phyloP scores from a whole-genome alignment of 2,797 vertebrate species.

The Sebastes glaucus region DNA sequence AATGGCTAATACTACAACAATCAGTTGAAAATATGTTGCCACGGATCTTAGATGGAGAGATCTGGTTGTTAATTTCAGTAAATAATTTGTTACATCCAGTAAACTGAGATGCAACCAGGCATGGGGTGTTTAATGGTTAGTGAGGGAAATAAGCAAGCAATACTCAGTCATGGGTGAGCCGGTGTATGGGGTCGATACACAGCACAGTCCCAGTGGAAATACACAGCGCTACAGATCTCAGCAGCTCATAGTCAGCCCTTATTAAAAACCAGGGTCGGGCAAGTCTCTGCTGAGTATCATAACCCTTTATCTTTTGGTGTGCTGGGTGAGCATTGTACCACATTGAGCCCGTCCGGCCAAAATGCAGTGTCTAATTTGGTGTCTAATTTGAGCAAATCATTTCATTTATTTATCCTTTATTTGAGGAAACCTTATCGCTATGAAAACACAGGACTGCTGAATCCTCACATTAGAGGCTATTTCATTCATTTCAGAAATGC shows the following conservation, averaged over 20 bases:
- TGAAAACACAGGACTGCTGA: conserved; percentile 55
- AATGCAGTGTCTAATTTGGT: conserved; percentile 37
- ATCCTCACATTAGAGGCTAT: conserved; percentile 39
- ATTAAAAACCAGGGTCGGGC: conserved; percentile 66
- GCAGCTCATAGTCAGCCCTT: conserved; percentile 63
- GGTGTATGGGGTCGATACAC: conserved; percentile 55
- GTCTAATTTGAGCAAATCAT: conserved; percentile 52
- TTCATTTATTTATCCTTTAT: conserved; percentile 53
- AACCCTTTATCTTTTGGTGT: conserved; percentile 63
- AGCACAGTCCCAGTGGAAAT: conserved; percentile 66
- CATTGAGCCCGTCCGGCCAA: conserved; percentile 54
- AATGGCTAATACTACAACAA: neutral
- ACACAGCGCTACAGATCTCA: conserved; percentile 54
- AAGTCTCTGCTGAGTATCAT: conserved; percentile 62
- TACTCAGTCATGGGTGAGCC: conserved; percentile 36
- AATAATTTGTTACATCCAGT: conserved; percentile 29
- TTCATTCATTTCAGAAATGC: conserved; percentile 45
- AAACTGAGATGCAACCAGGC: conserved; percentile 29
- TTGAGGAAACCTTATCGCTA: conserved; percentile 47
- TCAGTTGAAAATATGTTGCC: conserved; percentile 1
- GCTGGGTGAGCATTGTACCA: conserved; percentile 48
- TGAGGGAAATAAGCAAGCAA: conserved; percentile 35
- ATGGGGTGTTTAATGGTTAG: conserved; percentile 38
- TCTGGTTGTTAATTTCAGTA: conserved; percentile 20
- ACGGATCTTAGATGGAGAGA: conserved; percentile 6